Percentiles rank a stretch among this genome's conserved stretches.
These are phyloP conservation scores for Hylyphantes graminicola DNA, from an alignment of 1,140 invertebrate species.

Conservation along the genomic window DNA sequence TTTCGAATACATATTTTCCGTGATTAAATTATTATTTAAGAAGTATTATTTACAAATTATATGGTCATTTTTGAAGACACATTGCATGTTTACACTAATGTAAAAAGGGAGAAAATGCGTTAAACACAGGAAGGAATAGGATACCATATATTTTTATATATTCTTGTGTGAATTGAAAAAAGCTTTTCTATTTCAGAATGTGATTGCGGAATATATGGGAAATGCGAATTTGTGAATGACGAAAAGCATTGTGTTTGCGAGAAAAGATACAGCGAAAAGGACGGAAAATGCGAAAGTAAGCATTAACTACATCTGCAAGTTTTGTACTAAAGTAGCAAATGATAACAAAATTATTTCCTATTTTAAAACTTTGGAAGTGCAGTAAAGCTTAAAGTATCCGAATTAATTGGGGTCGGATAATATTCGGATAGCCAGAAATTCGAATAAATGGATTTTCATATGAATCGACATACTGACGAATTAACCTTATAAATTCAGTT, in stretches of 20 bases:
- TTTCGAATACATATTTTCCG: background rate
- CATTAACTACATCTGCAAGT: background rate
- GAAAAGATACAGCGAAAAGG: background rate
- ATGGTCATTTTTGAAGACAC: background rate
- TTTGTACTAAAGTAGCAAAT: background rate
- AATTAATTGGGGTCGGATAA: background rate
- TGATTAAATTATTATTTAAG: background rate
- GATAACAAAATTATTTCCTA: background rate
- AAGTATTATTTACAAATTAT: background rate
- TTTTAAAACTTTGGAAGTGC: background rate
- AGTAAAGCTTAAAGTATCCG: background rate
- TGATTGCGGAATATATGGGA: background rate
- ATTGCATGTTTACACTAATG: background rate
- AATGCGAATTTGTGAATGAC: background rate
- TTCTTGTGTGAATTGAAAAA: background rate
- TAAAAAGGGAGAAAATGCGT: background rate
- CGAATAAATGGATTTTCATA: background rate
- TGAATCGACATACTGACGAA: background rate
- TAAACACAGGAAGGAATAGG: background rate
- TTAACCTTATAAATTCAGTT: no score
- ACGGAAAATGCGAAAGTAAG: conserved; percentile 6
- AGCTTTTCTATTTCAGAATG: background rate
- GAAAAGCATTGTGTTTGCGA: background rate
- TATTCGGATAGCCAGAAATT: background rate
- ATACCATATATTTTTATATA: background rate